phyloP scores from a whole-genome alignment of 2,113 vertebrate species.

The Centropus unirufus region DNA sequence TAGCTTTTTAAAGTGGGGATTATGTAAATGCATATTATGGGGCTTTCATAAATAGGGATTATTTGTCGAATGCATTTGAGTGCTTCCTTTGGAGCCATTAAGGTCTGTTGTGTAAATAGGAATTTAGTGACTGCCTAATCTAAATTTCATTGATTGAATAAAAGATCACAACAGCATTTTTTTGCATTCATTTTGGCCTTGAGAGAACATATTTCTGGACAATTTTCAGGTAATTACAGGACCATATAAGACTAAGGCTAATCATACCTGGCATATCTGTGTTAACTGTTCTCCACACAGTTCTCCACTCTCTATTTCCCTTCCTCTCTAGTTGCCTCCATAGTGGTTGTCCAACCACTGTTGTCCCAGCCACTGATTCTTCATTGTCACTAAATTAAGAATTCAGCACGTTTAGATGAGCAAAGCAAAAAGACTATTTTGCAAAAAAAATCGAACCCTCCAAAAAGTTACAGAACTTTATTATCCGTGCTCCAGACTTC shows the following conservation, averaged over 20 bases:
- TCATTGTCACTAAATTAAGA: neutral
- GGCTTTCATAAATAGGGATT: slow-evolving; percentile 64
- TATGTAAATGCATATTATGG: slow-evolving; percentile 66
- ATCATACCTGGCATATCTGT: rapidly evolving
- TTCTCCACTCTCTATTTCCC: neutral
- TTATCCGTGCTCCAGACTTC: neutral
- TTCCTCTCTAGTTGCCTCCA: neutral
- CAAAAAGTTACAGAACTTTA: neutral
- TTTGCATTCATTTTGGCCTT: neutral
- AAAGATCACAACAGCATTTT: neutral
- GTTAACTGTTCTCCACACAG: neutral
- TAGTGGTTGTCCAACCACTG: neutral
- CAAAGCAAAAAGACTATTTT: neutral
- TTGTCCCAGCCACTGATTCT: neutral
- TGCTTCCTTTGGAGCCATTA: slow-evolving; percentile 54
- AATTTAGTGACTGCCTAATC: slow-evolving; percentile 51
- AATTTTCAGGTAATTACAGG: neutral
- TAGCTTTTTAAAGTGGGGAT: slow-evolving; percentile 54
- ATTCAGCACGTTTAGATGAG: neutral
- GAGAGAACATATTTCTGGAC: neutral
- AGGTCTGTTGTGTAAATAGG: slow-evolving; percentile 60
- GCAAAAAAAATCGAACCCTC: neutral
- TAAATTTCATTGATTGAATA: slow-evolving; percentile 48
- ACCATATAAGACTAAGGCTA: neutral
- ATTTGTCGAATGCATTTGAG: slow-evolving; percentile 48